Evolutionary conservation across 35 echinoderm and acorn worm genomes (phyloP).

Genomic region (Anneissia japonica): DNA sequence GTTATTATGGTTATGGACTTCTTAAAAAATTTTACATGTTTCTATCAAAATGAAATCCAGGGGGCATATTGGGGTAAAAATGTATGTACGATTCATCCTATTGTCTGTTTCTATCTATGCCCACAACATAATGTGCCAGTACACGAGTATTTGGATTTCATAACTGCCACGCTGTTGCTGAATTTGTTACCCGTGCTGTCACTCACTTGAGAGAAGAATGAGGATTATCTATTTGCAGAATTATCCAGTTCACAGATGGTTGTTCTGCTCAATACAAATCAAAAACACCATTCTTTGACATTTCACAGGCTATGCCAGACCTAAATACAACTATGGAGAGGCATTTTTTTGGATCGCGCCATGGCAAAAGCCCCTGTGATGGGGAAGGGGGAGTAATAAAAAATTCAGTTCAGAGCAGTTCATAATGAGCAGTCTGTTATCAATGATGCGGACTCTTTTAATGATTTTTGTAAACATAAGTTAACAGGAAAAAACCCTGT

Average conservation of each 20-base stretch:
- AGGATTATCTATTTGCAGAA: not conserved
- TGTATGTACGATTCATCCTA: constrained; percentile 45
- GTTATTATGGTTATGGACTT: constrained; percentile 34
- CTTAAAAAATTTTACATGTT: constrained; percentile 51
- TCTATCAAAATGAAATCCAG: constrained; percentile 53
- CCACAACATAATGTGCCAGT: not conserved
- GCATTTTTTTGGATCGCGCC: constrained; percentile 43
- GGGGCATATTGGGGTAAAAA: constrained; percentile 41
- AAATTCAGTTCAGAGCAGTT: constrained; percentile 9
- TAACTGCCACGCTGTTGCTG: constrained; percentile 34
- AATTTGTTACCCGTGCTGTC: constrained; percentile 19
- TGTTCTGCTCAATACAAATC: constrained; percentile 32
- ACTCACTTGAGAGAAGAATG: not conserved
- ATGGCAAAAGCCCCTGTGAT: constrained; percentile 49
- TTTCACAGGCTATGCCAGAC: constrained; percentile 2
- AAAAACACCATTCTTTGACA: constrained; percentile 26
- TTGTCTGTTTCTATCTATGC: constrained; percentile 40
- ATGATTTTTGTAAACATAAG: no score
- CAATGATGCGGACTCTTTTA: no score
- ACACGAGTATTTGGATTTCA: constrained; percentile 22
- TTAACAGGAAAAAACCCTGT: no score
- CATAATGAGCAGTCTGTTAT: no score
- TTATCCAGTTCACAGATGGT: constrained; percentile 45
- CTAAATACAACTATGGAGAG: constrained; percentile 13
- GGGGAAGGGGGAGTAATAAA: constrained; percentile 41